Conservation (phyloP, 2,113 vertebrate genomes). For the Plecotus auritus region DNA sequence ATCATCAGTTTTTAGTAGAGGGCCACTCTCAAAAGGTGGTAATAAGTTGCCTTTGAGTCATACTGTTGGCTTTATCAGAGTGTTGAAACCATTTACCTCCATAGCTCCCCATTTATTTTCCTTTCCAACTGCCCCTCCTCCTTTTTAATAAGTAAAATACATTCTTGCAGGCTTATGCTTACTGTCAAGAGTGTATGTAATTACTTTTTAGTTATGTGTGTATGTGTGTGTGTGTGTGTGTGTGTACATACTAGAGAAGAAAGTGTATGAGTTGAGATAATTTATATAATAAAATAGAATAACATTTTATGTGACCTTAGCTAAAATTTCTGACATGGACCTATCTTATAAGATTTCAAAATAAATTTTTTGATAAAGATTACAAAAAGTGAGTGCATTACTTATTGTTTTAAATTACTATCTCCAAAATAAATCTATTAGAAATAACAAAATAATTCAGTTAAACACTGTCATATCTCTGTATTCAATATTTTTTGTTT, state of each 20-base stretch:
- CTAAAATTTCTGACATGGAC: neutral
- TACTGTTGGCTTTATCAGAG: neutral
- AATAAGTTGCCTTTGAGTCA: neutral
- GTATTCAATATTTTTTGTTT: neutral
- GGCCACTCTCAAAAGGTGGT: neutral
- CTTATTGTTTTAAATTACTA: neutral
- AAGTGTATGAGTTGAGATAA: neutral
- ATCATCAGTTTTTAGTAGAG: neutral
- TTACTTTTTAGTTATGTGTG: too few relatives aligned
- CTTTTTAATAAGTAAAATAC: conserved; percentile 12
- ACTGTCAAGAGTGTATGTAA: neutral
- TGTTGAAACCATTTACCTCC: neutral
- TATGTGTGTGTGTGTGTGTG: neutral
- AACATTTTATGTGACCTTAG: neutral
- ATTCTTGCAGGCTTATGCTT: neutral
- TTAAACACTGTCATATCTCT: neutral
- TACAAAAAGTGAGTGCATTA: neutral
- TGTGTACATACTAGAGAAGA: neutral
- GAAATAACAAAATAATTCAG: neutral
- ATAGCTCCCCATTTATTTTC: neutral
- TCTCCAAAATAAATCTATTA: conserved; percentile 21
- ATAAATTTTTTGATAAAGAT: neutral
- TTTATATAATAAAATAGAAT: neutral
- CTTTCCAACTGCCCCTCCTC: neutral
- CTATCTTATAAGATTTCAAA: neutral